Conservation (phyloP, 2,113 vertebrate genomes). For the Australoheros scitulus region DNA sequence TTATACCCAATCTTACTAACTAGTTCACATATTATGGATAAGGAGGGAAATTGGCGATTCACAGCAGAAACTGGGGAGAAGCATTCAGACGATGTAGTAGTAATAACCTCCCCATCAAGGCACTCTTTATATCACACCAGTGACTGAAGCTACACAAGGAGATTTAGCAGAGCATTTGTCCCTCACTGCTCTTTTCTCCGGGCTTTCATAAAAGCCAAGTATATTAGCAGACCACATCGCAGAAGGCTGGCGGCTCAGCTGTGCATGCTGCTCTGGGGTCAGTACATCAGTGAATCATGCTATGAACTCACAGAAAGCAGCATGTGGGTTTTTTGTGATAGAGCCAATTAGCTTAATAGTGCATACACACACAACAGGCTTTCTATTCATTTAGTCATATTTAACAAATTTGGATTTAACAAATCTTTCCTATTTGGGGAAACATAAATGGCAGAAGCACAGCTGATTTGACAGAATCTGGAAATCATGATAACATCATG, state of each 20-base stretch:
- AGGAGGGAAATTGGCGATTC: background rate
- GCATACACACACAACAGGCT: background rate
- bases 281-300: background rate
- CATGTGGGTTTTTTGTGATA: background rate
- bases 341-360: background rate
- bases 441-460: background rate
- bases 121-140: background rate
- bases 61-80: constrained; percentile 9
- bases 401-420: background rate
- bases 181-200: background rate
- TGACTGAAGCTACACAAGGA: background rate
- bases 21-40: background rate
- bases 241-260: background rate
- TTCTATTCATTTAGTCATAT: background rate
- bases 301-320: background rate
- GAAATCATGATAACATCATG: background rate
- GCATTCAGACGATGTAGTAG: background rate
- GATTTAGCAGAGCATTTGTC: background rate
- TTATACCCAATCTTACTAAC: background rate
- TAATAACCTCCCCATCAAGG: background rate
- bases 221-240: background rate
- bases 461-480: background rate
- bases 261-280: background rate
- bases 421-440: background rate
- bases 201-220: background rate